Evolutionary conservation across 2,888 invertebrate species (phyloP), one percentile per base, ranked within the genome.

Genomic region (Phyto melanocephala): DNA sequence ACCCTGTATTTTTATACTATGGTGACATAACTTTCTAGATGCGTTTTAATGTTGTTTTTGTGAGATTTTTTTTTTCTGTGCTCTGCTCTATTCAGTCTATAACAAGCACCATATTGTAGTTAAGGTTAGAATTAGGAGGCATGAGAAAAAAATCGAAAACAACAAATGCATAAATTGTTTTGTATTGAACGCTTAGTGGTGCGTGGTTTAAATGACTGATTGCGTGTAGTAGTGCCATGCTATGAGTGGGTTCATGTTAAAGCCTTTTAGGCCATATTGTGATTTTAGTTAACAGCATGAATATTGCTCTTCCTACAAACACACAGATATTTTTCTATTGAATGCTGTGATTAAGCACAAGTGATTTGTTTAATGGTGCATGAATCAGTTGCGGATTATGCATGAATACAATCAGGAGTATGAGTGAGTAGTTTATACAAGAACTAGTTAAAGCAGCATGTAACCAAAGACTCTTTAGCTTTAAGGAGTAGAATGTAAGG

Each of bases 281-380:
- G 63, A 82, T 82, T 82, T 79, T 42, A 79, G 82, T 82, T 78
- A 82, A 82, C 75, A 82, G 75, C 82, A 62, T 52, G 75, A 75
- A 68, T 68, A 28, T 63, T 63, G 28, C 47, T 54, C 17, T 28
- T 63, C 24, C 24, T 54, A 5, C 60, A 71, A 15, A 67, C 28
- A 35, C 15, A 42, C 47, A 62, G 50, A 72, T 13, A 10, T 15
- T 24, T 24, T 50, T 45, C 50, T 78, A 72, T 74, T 74, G 68
- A 77, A 70, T 74, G 74, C 78, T 82, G 62, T 85, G 84, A 84
- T 82, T 83, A 83, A 83, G 77, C 81, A 81, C 71, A 65, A 84
- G 84, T 81, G 84, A 85, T 84, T 84, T 84, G 80, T 84, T 84
- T 84, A 85, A 85, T 85, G 84, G 81, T 63, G 81, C 85, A 81